A percentile compares a stretch with the other conserved stretches of the same genome.
These are phyloP conservation scores for Ophthalmolycus amberensis DNA, from an alignment of 2,113 vertebrate species.

Conservation along the genomic window DNA sequence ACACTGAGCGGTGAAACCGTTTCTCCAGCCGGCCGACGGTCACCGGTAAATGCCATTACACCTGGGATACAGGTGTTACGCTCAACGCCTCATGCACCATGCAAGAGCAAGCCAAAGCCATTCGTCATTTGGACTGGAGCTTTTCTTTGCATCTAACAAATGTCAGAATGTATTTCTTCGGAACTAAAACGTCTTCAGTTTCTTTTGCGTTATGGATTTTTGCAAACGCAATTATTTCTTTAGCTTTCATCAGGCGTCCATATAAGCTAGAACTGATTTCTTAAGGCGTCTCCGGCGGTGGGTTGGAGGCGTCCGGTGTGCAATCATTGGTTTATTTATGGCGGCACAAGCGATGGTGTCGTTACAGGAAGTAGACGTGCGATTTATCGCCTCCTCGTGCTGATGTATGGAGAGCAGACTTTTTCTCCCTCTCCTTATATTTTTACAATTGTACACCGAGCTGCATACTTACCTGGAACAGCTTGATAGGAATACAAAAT, in stretches of 20 bases:
- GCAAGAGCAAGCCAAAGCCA: neutral
- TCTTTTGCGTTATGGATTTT: neutral
- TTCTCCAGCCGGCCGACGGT: constrained; percentile 16
- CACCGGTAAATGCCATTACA: constrained; percentile 10
- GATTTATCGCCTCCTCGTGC: constrained; percentile 57
- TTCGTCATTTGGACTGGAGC: neutral
- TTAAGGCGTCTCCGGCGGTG: neutral
- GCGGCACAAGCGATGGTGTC: constrained; percentile 24
- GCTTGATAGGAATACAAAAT: neutral
- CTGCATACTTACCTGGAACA: neutral
- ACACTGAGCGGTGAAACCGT: neutral
- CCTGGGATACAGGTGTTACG: constrained; percentile 24
- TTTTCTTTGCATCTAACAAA: neutral
- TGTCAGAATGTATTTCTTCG: neutral
- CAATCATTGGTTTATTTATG: constrained; percentile 54
- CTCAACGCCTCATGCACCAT: neutral
- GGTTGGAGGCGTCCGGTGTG: constrained; percentile 8
- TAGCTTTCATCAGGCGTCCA: constrained; percentile 1
- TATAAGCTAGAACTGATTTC: neutral
- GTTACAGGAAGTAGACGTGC: constrained; percentile 23
- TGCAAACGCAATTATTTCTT: neutral
- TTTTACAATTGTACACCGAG: neutral
- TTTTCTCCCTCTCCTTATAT: neutral
- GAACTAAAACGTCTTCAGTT: neutral
- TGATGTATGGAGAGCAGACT: neutral